Evolutionary conservation across 1,140 invertebrate genomes (phyloP), one percentile per base, ranked within the genome.

Genomic region (Drosophila tani): DNA sequence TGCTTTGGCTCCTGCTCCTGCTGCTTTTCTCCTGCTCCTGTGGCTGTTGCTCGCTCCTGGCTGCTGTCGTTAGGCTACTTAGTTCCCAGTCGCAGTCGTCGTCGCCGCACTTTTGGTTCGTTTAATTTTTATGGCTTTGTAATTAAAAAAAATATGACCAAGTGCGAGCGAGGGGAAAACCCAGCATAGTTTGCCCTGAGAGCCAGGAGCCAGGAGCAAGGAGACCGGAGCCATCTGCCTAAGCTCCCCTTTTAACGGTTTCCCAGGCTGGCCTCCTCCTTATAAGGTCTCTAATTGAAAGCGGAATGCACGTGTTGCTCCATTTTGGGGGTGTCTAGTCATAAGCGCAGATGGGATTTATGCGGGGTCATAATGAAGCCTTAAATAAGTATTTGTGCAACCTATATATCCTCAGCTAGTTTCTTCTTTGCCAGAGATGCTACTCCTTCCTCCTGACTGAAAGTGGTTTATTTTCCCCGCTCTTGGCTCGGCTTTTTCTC

Each of bases 121-220:
- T 73, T 80, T 82, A 76, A 79, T 82, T 86, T 79, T 82, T 70
- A 82, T 77, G 67, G 80, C 76, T 62, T 58, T 75, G 81, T 84
- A 88, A 87, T 87, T 87, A 88, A 84, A 88, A 80, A 81, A 88
- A 88, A 71, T 67, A 84, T 81, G 69, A 47, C 64, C 59, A 58
- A 70, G 29, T 50, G 58, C 9, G 27, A 3, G 32, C 15, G 45
- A 24, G 12, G n/a, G 7, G 56, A 17, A 45, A n/a, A 45, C 35
- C 24, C 5, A 12, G 17, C 15, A 67, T 62, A 78, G 74, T 65
- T 76, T 51, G 27, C 38, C n/a, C 32, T 32, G 5, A 27, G 32
- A 24, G 75, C 45, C 8, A 32, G 29, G 29, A 32, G 29, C 29
- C 29, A 9, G 6, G 5, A 29, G 27, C 27, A 1, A 7, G 9